Evolutionary conservation across 2,797 vertebrate genomes (phyloP), one percentile per base, ranked within the genome.

Genomic region (Gallinago stenura): DNA sequence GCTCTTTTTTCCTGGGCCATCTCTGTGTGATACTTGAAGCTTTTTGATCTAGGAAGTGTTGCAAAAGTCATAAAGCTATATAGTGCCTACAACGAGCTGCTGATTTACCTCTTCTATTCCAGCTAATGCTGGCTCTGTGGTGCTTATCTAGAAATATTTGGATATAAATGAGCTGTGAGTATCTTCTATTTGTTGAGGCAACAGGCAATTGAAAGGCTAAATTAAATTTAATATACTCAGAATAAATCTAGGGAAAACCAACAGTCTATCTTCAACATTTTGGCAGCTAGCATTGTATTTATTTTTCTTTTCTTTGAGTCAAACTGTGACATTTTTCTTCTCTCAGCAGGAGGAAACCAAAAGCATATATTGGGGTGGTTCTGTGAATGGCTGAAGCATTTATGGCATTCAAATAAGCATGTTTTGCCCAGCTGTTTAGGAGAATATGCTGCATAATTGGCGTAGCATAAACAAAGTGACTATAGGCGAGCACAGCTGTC

Each of bases 391-490:
- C 69, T 94, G n/a, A 66, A 92, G 28, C 50, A 69, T 48, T 88
- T 66, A 66, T 75, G 72, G 76, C 69, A 37, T 91, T 83, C 51
- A 68, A n/a, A 88, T 41, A 76, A 91, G 22, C 0, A 0, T 54
- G 37, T 61, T 90, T 95, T 72, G 16, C 81, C 79, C 79, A 95
- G 94, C 90, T 93, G 79, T 93, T 94, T 57, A 35, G 87, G 69
- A 86, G 37, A 94, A 91, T 81, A 20, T 69, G 53, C 37, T 85
- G 33, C 69, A 57, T 87, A 83, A 85, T 75, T 83, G 33, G 30
- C 83, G n/a, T 37, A 66, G 72, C 61, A 82, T 81, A 90, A 85
- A 85, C 82, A 83, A 64, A 95, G 53, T 81, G 64, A 85, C 61
- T 92, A 24, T 33, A 68, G 79, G 87, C 0, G 5, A 88, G 65